Base-by-base conservation (phyloP, 2,113 vertebrate genomes). In the Upupa epops region DNA sequence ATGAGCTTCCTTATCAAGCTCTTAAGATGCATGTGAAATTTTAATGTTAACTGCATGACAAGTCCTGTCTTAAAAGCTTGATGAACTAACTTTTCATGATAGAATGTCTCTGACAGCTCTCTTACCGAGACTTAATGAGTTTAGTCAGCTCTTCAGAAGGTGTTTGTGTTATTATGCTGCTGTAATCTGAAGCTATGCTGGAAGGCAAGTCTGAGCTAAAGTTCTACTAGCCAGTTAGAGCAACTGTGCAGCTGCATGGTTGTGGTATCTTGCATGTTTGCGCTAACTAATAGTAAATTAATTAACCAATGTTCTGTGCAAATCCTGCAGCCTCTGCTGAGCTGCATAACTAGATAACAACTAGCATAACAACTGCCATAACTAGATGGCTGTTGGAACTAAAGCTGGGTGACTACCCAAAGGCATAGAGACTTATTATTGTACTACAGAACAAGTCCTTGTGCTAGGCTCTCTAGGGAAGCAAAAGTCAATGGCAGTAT, bases 61-160 rank as follows among this genome's bases (percentile, higher is more conserved):
- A 83, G 40, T 48, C 66, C 61, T 78, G 46, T 80, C 83, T 88
- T 83, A 80, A 86, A 83, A 93, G 73, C 83, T 74, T 48, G 52
- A 86, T 92, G 86, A 89, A 58, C 52, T 77, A 89, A 71, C 42
- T 83, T 83, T 40, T 93, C 86, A 21, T 1, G 1, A 45, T 71
- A 20, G 45, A 77, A 83, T 63, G 52, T 34, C 69, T 69, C 83
- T 90, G 76, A 51, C 86, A 93, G 80, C 65, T 83, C 56, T 88
- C 20, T 74, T 80, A 36, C 36, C n/a, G 48, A 90, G 69, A 64
- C 29, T 17, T 51, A 86, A 90, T 88, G 28, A 80, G 40, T 94
- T 90, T 83, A 92, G 83, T 86, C 79, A 83, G 80, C 73, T 81
- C 61, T 93, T 95, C 89, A 86, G 83, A 86, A 90, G 88, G 48